Percentiles rank a stretch among this genome's conserved stretches.
Conservation (phyloP, 1,140 invertebrate species). For the Thereuonema tuberculata region DNA sequence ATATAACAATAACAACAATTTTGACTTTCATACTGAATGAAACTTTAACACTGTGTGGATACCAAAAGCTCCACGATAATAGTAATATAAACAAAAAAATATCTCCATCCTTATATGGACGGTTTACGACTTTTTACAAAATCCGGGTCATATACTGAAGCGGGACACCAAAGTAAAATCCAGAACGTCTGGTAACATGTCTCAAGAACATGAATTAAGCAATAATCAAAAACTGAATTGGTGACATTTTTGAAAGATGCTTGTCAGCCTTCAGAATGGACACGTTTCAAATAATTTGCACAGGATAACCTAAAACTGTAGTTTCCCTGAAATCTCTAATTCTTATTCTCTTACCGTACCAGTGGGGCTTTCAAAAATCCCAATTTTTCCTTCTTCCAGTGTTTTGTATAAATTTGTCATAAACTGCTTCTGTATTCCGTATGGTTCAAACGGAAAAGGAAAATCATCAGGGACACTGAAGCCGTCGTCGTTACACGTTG, state of each 20-base stretch:
- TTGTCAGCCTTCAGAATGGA: background rate
- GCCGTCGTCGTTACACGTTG: no score
- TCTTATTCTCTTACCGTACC: constrained; percentile 54
- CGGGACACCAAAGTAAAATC: no score
- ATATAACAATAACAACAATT: no score
- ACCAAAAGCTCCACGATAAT: no score
- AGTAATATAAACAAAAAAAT: no score
- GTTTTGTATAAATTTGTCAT: constrained; percentile 70
- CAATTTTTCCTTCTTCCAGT: constrained; percentile 62
- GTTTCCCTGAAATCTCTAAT: background rate
- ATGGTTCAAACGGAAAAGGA: constrained; percentile 75
- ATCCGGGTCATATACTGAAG: no score
- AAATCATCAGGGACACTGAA: constrained; percentile 36
- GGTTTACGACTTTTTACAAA: no score
- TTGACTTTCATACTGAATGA: no score
- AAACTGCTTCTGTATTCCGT: constrained; percentile 76
- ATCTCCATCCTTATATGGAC: no score
- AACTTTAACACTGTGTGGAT: no score
- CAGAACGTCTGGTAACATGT: no score
- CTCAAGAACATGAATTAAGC: background rate
- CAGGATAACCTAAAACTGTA: constrained; percentile 12
- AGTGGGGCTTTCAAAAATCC: constrained; percentile 95
- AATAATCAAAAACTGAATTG: background rate
- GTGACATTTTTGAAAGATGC: background rate
- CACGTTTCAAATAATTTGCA: background rate